A percentile compares a stretch with the other conserved stretches of the same genome.
Evolutionary conservation across 2,888 invertebrate genomes (phyloP).

Genomic region (Leptopilina syphax): DNA sequence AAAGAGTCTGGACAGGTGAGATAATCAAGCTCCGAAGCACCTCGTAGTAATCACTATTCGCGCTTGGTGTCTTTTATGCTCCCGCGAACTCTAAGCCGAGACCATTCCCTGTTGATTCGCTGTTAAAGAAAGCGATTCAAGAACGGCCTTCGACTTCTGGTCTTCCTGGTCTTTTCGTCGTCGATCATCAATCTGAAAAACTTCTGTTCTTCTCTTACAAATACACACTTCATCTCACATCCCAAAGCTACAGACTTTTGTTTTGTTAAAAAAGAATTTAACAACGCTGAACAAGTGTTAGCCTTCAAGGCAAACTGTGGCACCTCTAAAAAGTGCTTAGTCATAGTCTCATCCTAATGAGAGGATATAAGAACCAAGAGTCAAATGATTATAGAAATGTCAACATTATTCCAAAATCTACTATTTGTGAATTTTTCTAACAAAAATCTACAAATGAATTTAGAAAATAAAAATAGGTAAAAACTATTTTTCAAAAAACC

Average conservation of each 20-base stretch:
- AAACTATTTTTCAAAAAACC: no score
- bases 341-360: constrained; percentile 39
- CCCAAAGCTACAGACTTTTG: constrained; percentile 17
- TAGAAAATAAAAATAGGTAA: no score
- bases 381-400: constrained; percentile 4
- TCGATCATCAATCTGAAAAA: constrained; percentile 10
- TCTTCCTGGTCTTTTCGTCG: constrained; percentile 37
- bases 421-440: neutral
- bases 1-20: constrained; percentile 74
- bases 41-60: constrained; percentile 72
- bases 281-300: constrained; percentile 30
- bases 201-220: neutral
- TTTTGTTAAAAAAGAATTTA: constrained; percentile 30
- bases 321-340: constrained; percentile 26
- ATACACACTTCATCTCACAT: neutral
- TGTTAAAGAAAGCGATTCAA: constrained; percentile 27
- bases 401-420: neutral
- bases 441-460: neutral
- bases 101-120: constrained; percentile 39
- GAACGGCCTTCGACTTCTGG: constrained; percentile 40
- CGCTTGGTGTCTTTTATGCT: constrained; percentile 67
- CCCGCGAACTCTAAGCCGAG: constrained; percentile 52
- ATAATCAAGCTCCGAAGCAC: constrained; percentile 73
- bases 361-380: constrained; percentile 10
- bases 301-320: constrained; percentile 32